Conservation (phyloP, 2,888 invertebrate genomes). For the Frankliniella fusca region DNA sequence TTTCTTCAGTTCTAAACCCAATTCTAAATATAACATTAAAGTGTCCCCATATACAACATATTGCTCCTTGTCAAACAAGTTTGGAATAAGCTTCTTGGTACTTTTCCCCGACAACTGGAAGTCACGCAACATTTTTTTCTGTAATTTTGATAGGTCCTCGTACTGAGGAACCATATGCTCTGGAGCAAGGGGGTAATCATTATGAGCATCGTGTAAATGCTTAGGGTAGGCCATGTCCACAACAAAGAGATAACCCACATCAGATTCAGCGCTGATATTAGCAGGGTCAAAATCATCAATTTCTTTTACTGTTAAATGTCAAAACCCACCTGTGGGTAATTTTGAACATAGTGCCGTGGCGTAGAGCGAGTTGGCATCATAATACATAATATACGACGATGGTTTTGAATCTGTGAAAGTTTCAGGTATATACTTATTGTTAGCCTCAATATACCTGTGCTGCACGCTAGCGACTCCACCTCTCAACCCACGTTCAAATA, state of each 20-base stretch:
- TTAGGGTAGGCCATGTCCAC: not conserved
- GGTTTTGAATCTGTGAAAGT: too few relatives aligned
- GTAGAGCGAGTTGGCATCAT: too few relatives aligned
- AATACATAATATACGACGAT: too few relatives aligned
- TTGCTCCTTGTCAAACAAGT: conserved; percentile 5
- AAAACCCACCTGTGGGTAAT: not conserved
- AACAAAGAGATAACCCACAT: not conserved
- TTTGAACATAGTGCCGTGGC: too few relatives aligned
- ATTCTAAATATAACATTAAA: conserved; percentile 37
- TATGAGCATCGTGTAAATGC: conserved; percentile 28
- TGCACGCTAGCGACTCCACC: too few relatives aligned
- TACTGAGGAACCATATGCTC: not conserved
- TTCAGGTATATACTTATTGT: too few relatives aligned
- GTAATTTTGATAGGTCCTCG: not conserved
- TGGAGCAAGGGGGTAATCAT: conserved; percentile 19
- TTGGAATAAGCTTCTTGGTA: not conserved
- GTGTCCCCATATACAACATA: conserved; percentile 29
- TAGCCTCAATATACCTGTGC: too few relatives aligned
- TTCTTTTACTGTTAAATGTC: not conserved
- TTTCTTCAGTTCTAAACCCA: conserved; percentile 41
- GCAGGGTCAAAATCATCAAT: not conserved
- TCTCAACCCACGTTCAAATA: too few relatives aligned
- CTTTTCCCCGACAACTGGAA: too few relatives aligned
- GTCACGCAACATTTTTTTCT: too few relatives aligned
- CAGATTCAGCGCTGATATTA: not conserved